Evolutionary conservation across 2,797 vertebrate genomes (phyloP).

Genomic region (Pteropus rufus): DNA sequence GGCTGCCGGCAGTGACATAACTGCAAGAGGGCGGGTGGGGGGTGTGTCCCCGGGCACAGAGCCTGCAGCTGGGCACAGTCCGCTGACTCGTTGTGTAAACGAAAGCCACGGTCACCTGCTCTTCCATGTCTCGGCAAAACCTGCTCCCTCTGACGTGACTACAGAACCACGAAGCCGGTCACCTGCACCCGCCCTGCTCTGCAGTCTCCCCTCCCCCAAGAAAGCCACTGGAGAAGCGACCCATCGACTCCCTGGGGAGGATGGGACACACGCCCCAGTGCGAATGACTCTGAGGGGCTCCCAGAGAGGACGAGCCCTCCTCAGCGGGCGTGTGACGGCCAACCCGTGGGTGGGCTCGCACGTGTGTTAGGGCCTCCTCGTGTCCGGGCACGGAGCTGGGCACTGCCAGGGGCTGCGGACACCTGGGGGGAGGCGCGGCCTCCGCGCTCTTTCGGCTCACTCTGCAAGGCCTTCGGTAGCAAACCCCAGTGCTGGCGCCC

Average conservation of each 20-base stretch:
- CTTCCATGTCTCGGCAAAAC: not conserved
- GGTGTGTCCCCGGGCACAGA: constrained; percentile 28
- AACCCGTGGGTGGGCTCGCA: rapidly evolving
- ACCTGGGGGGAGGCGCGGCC: rapidly evolving
- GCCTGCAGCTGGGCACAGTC: not conserved
- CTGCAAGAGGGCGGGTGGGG: not conserved
- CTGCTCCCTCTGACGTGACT: not conserved
- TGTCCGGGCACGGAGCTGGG: not conserved
- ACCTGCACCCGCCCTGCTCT: not conserved
- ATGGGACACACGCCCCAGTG: rapidly evolving
- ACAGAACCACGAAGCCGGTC: not conserved
- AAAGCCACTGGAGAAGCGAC: not conserved
- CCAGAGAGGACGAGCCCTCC: not conserved
- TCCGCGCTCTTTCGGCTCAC: not conserved
- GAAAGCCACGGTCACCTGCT: constrained; percentile 31
- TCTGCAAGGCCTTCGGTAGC: rapidly evolving
- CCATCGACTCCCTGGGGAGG: not conserved
- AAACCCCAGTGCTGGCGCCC: rapidly evolving
- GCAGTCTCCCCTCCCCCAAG: not conserved
- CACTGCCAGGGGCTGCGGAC: rapidly evolving
- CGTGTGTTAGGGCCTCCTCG: rapidly evolving
- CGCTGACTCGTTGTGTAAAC: constrained; percentile 50
- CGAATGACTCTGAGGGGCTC: not conserved
- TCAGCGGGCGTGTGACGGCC: rapidly evolving
- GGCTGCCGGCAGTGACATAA: constrained; percentile 17